These are phyloP conservation scores for Drosophila austrosaltans DNA, from an alignment of 2,888 invertebrate species.

Conservation along the genomic window DNA sequence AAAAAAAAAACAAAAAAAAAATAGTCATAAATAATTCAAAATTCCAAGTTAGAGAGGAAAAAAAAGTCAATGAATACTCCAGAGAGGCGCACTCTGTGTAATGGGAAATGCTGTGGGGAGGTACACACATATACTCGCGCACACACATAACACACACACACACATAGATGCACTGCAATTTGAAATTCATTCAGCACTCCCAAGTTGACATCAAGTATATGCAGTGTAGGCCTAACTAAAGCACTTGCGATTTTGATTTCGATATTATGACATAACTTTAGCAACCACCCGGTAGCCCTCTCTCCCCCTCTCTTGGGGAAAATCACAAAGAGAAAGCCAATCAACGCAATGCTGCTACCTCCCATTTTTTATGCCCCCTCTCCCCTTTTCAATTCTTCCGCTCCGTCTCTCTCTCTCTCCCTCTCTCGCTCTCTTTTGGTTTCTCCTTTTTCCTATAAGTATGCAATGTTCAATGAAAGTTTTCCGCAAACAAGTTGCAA, in stretches of 20 bases:
- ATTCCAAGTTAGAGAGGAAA: neutral
- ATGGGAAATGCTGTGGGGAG: neutral
- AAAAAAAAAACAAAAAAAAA: neutral
- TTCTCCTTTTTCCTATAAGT: constrained; percentile 28
- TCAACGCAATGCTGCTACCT: neutral
- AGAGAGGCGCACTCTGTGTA: constrained; percentile 3
- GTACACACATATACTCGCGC: neutral
- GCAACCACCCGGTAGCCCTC: neutral
- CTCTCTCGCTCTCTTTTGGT: neutral
- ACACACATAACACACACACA: neutral
- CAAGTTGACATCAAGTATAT: constrained; percentile 28
- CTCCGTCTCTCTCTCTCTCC: neutral
- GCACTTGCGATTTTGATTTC: constrained; percentile 27
- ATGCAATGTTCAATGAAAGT: constrained; percentile 56
- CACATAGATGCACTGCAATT: constrained; percentile 9
- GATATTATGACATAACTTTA: constrained; percentile 14
- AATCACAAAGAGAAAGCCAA: constrained; percentile 10
- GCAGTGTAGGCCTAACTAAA: constrained; percentile 44
- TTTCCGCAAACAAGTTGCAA: constrained; percentile 57
- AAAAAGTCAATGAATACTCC: neutral
- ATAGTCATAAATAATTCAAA: constrained; percentile 4
- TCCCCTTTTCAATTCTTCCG: neutral
- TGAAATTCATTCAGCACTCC: constrained; percentile 12
- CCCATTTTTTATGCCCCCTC: constrained; percentile 8
- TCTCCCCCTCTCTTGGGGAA: neutral